Conservation (phyloP, 1,140 invertebrate genomes). For the Apis florea region DNA sequence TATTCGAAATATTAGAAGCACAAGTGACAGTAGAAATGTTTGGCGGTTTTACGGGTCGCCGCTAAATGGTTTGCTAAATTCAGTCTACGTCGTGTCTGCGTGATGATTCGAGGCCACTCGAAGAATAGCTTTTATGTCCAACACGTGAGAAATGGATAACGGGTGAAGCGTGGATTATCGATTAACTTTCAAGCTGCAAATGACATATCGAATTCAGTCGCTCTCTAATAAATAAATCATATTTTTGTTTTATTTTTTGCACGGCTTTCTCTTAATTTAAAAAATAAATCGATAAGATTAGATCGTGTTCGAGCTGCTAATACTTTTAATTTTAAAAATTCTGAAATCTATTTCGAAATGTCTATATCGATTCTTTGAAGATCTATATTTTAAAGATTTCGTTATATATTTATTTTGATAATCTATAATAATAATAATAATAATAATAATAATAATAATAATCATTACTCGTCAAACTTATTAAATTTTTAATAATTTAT, state of each 20-base stretch:
- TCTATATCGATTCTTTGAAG: not conserved
- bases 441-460: no score
- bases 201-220: slow-evolving; percentile 26
- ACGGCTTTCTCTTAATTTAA: not conserved
- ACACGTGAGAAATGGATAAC: slow-evolving; percentile 34
- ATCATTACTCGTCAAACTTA: no score
- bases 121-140: slow-evolving; percentile 16
- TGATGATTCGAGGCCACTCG: slow-evolving; percentile 13
- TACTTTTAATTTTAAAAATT: not conserved
- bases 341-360: not conserved
- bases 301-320: not conserved
- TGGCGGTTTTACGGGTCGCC: not conserved
- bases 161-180: slow-evolving; percentile 32
- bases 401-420: no score
- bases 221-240: slow-evolving; percentile 29
- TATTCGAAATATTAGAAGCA: not conserved
- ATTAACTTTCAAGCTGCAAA: slow-evolving; percentile 33
- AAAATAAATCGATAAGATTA: not conserved
- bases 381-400: no score
- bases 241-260: not conserved
- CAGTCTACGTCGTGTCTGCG: slow-evolving; percentile 23
- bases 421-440: no score
- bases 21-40: not conserved
- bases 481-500: no score
- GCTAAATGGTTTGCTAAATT: slow-evolving; percentile 17